phyloP scores from a whole-genome alignment of 2,888 invertebrate genomes.

The Ormia ochracea region DNA sequence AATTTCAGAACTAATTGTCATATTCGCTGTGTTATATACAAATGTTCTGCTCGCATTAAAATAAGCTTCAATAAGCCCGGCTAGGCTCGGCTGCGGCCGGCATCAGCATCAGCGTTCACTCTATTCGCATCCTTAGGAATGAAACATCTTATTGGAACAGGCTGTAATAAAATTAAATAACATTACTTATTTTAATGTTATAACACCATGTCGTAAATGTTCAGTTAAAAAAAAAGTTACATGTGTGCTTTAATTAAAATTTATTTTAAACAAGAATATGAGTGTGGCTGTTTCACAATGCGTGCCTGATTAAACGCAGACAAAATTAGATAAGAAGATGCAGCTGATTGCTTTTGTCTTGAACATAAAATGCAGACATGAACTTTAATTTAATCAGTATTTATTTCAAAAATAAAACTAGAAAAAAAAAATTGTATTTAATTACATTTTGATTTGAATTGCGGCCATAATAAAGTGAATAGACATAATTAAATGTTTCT shows the following conservation, averaged over 20 bases:
- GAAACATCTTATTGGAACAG: too few species aligned
- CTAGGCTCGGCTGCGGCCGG: too few species aligned
- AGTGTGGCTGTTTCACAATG: neutral
- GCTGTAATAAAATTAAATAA: too few species aligned
- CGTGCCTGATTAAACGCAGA: neutral
- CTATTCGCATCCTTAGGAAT: too few species aligned
- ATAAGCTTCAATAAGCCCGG: too few species aligned
- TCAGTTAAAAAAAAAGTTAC: neutral
- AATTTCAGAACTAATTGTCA: too few species aligned
- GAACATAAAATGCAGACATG: neutral
- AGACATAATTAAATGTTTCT: too few species aligned
- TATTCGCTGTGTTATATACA: too few species aligned
- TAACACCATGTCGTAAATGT: too few species aligned
- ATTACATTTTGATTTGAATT: neutral
- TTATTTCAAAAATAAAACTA: neutral
- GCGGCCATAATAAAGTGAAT: neutral
- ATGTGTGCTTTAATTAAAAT: slow-evolving; percentile 18
- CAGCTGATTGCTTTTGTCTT: slow-evolving; percentile 1
- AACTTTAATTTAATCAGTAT: neutral
- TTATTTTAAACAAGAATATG: neutral
- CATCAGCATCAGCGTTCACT: too few species aligned
- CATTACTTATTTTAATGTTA: too few species aligned
- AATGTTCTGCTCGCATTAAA: too few species aligned
- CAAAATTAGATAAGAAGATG: neutral
- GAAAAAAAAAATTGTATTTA: neutral